Conservation (phyloP, 2,113 vertebrate genomes). For the Plectropomus leopardus region DNA sequence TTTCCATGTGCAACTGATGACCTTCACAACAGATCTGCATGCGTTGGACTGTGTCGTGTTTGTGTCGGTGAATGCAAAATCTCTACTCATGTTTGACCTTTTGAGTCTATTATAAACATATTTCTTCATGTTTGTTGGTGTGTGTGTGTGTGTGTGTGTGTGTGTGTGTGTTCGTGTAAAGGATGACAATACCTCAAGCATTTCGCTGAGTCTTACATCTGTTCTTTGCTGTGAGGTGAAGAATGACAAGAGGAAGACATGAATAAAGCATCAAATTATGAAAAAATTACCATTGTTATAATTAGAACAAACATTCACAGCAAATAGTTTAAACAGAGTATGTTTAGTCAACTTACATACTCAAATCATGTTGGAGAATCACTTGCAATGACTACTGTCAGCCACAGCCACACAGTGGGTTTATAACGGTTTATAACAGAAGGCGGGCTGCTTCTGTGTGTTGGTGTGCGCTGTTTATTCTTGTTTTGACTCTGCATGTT, state of each 20-base stretch:
- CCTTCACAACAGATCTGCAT: constrained; percentile 33
- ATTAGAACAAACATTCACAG: constrained; percentile 15
- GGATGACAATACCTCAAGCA: constrained; percentile 91
- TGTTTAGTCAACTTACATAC: not conserved
- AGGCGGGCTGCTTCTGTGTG: too few relatives aligned
- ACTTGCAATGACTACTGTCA: not conserved
- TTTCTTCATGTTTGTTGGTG: not conserved
- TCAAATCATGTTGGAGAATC: constrained; percentile 7
- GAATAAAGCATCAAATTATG: constrained; percentile 5
- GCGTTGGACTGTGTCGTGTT: constrained; percentile 14
- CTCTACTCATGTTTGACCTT: constrained; percentile 51
- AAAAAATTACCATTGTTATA: constrained; percentile 2
- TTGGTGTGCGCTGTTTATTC: too few relatives aligned
- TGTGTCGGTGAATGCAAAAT: constrained; percentile 31
- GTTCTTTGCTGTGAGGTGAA: constrained; percentile 94
- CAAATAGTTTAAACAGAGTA: not conserved
- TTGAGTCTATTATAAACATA: constrained; percentile 35
- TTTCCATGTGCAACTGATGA: constrained; percentile 21
- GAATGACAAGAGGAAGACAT: constrained; percentile 39
- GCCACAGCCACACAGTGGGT: not conserved
- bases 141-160: not conserved
- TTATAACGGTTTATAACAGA: not conserved
- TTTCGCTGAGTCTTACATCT: constrained; percentile 97
- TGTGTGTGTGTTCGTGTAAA: not conserved
- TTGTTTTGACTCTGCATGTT: too few relatives aligned